Base-by-base conservation (phyloP, 2,888 invertebrate genomes). In the Entomobrya proxima region DNA sequence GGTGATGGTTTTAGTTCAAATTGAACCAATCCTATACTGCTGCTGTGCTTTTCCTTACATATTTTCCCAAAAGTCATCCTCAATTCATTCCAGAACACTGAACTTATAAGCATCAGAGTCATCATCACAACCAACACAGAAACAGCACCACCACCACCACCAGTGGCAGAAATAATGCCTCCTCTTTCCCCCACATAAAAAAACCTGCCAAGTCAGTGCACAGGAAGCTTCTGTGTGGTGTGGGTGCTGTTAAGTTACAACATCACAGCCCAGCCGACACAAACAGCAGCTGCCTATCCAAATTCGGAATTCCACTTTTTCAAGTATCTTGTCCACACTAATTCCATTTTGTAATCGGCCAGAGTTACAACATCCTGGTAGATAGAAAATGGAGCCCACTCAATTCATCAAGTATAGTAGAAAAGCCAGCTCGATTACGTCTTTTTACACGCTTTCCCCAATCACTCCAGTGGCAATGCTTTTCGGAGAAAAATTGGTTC, bases 61-160 rank as follows among this genome's bases (percentile, higher is more conserved):
- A 9, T 50, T 75, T 75, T 75, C 40, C 18, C 13, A 47, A 69
- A 47, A 75, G 75, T 52, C 75, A 75, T 75, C 35, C 52, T 52
- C 50, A 75, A 75, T 52, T 52, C 75, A 2, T 75, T 75, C 75
- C 75, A 75, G 18, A 9, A 50, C 52, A 75, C 52, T 75, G 52
- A 75, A 50, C 52, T 9, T 52, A 15, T 72, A 37, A 35, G 35
- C 55, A 64, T 37, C 64, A 64, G 1, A 18, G 37, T 64, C 64
- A 64, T 37, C 37, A 18, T 35, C 37, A 21, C 37, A 24, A 64
- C 3, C 11, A 55, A n/a, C n/a, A n/a, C n/a, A n/a, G n/a, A n/a
- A n/a, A n/a, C n/a, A n/a, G n/a, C n/a, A n/a, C n/a, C n/a, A n/a
- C n/a, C n/a, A n/a, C n/a, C n/a, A n/a, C n/a, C n/a, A n/a, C n/a